Evolutionary conservation across 2,113 vertebrate genomes (phyloP).

Genomic region (Tringa solitaria): DNA sequence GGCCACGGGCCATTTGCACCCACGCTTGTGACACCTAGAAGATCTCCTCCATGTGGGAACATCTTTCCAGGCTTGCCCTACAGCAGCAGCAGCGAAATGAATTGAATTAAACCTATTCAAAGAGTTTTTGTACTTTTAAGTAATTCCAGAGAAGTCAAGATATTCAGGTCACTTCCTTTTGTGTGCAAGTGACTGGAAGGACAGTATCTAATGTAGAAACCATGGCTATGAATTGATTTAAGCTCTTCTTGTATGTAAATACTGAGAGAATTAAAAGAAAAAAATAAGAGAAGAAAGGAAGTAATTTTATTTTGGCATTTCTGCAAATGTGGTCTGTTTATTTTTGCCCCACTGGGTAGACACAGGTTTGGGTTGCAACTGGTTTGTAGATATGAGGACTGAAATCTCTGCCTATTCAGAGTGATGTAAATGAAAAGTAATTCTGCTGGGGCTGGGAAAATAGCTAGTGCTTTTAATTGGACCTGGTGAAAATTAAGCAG

Average conservation of each 20-base stretch:
- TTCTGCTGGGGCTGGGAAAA: background rate
- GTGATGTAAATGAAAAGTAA: background rate
- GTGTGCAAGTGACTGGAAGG: background rate
- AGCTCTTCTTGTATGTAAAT: constrained; percentile 68
- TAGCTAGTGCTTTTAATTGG: background rate
- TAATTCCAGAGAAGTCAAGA: background rate
- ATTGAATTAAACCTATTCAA: constrained; percentile 19
- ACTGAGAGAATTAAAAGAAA: constrained; percentile 61
- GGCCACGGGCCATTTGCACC: background rate
- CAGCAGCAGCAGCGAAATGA: background rate
- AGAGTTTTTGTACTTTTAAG: constrained; percentile 12
- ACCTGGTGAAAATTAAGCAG: background rate
- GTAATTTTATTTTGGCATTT: constrained; percentile 61
- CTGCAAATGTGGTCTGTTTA: constrained; percentile 2
- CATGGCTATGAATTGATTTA: constrained; percentile 1
- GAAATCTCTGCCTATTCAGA: background rate
- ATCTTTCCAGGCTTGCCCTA: background rate
- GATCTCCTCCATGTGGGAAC: constrained; percentile 19
- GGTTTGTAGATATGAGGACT: background rate
- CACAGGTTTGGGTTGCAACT: background rate
- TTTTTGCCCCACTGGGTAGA: background rate
- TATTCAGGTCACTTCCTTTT: background rate
- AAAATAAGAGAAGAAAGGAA: constrained; percentile 46
- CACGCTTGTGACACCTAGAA: background rate
- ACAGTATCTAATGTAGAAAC: background rate